phyloP scores from a whole-genome alignment of 2,888 invertebrate genomes.

The Nomada flava region DNA sequence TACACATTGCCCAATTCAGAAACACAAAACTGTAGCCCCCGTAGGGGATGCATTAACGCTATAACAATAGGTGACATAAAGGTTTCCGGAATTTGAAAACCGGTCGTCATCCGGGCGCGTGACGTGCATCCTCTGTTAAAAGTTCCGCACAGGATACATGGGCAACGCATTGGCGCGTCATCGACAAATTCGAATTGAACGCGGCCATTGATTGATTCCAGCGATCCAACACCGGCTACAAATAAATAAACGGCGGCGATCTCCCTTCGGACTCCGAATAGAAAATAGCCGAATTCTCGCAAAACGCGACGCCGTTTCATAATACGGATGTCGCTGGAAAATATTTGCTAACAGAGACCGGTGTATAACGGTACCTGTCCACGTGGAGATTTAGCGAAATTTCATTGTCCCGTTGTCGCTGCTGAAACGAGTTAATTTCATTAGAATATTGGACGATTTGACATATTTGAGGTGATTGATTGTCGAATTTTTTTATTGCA shows the following conservation, averaged over 20 bases:
- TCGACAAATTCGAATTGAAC: constrained; percentile 64
- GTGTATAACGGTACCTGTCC: not conserved
- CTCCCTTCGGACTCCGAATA: constrained; percentile 26
- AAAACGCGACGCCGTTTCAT: constrained; percentile 71
- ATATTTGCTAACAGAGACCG: constrained; percentile 78
- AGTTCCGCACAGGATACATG: constrained; percentile 41
- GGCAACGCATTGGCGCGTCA: constrained; percentile 31
- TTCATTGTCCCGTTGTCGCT: not conserved
- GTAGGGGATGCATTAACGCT: not conserved
- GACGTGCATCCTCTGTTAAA: constrained; percentile 40
- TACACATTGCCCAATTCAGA: not conserved
- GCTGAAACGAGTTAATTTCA: constrained; percentile 14
- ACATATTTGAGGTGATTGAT: too few relatives aligned
- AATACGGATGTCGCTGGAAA: constrained; percentile 78
- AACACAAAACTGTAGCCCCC: not conserved
- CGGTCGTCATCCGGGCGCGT: not conserved
- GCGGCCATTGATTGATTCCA: constrained; percentile 69
- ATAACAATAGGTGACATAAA: constrained; percentile 26
- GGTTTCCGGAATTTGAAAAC: constrained; percentile 40
- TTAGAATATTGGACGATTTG: too few relatives aligned
- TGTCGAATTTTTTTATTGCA: too few relatives aligned
- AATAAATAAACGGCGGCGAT: constrained; percentile 66
- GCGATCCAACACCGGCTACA: constrained; percentile 63
- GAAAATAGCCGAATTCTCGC: constrained; percentile 66
- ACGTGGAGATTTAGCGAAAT: constrained; percentile 24